These are phyloP conservation scores for Microcebus lehilahytsara DNA, from an alignment of 2,113 vertebrate species.

Conservation along the genomic window DNA sequence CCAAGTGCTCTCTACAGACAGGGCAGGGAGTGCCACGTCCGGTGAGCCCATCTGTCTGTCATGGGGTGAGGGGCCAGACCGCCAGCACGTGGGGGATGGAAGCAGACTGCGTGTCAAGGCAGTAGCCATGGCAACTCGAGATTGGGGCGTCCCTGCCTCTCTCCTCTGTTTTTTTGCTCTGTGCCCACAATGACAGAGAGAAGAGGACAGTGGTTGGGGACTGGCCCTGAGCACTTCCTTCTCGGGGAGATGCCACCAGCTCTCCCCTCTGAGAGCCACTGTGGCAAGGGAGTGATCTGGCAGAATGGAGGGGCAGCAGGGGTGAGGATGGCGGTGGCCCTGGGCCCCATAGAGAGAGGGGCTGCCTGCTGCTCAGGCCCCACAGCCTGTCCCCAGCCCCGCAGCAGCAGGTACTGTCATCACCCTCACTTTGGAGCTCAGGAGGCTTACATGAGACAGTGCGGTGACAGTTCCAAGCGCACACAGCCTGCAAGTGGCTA, in stretches of 20 bases:
- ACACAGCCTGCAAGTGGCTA: neutral
- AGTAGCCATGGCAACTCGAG: neutral
- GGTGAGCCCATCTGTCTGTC: neutral
- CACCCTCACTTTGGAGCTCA: neutral
- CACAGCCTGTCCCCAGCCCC: neutral
- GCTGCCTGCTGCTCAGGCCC: neutral
- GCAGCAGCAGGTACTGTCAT: neutral
- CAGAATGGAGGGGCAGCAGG: neutral
- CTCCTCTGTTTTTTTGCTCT: neutral
- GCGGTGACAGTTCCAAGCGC: neutral
- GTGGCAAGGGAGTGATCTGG: neutral
- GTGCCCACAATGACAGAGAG: neutral
- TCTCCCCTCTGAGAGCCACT: neutral
- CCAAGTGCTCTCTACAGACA: neutral
- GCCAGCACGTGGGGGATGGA: no score
- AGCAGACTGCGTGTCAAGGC: neutral
- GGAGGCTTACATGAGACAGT: neutral
- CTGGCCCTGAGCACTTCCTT: neutral
- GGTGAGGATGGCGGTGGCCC: rapidly evolving
- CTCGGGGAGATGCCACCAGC: neutral
- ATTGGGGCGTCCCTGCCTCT: neutral
- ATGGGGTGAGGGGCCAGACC: no score
- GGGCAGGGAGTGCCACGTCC: no score
- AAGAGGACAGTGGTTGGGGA: neutral
- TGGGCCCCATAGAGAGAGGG: neutral